Percentiles rank a stretch among this genome's conserved stretches.
Conservation (phyloP, 2,113 vertebrate species). For the Podocnemis expansa region DNA sequence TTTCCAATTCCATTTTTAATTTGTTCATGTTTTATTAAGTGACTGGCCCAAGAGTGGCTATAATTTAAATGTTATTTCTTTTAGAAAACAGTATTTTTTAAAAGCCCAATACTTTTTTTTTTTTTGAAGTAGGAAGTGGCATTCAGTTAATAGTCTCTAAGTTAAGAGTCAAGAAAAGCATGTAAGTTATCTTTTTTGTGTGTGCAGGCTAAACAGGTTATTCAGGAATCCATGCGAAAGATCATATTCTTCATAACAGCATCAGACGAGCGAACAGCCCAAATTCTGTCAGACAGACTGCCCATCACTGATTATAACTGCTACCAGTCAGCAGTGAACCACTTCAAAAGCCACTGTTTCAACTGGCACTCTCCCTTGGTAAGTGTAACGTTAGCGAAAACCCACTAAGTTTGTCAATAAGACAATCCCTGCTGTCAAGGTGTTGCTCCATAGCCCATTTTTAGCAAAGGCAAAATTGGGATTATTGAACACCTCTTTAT, state of each 20-base stretch:
- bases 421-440: neutral
- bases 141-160: slow-evolving; percentile 29
- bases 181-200: neutral
- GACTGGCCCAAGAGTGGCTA: neutral
- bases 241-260: slow-evolving; percentile 80
- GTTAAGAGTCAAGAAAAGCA: neutral
- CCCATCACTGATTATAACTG: slow-evolving; percentile 82
- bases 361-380: slow-evolving; percentile 92
- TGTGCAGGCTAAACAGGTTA: slow-evolving; percentile 76
- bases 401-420: neutral
- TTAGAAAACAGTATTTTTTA: neutral
- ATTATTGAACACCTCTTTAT: neutral
- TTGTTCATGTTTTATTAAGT: neutral
- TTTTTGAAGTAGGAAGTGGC: neutral
- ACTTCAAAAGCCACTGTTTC: slow-evolving; percentile 91
- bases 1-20: neutral
- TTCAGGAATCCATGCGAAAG: slow-evolving; percentile 80
- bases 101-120: neutral
- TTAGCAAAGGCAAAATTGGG: neutral
- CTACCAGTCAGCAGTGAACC: slow-evolving; percentile 77
- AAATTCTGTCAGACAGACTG: slow-evolving; percentile 74
- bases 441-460: neutral
- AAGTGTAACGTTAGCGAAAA: slow-evolving; percentile 8
- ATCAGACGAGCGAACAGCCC: slow-evolving; percentile 31
- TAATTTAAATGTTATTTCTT: neutral